Evolutionary conservation across 2,888 invertebrate species (phyloP).

Genomic region (Silvanus unidentatus): DNA sequence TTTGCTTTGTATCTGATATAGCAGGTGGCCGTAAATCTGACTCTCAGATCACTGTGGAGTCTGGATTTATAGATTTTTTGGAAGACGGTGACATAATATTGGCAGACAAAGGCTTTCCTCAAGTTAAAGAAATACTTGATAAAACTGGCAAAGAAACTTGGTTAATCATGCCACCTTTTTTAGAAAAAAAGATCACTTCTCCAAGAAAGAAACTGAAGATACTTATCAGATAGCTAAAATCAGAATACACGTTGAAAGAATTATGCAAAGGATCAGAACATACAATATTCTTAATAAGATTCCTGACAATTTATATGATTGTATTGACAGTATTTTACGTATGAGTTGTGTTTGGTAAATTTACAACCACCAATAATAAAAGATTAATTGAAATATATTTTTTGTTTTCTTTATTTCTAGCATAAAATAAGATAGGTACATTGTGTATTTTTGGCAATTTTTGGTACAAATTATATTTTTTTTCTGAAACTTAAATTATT

Average conservation of each 20-base stretch:
- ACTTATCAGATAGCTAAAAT: constrained; percentile 9
- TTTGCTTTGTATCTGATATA: background rate
- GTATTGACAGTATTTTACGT: constrained; percentile 5
- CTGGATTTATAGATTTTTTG: constrained; percentile 5
- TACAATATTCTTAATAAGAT: constrained; percentile 10
- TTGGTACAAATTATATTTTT: too few species aligned
- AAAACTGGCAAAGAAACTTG: background rate
- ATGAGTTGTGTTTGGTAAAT: constrained; percentile 7
- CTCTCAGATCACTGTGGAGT: constrained; percentile 3
- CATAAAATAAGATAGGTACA: too few species aligned
- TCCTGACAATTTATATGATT: constrained; percentile 3
- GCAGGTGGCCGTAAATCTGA: constrained; percentile 7
- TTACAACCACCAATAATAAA: constrained; percentile 9
- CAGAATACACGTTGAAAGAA: constrained; percentile 12
- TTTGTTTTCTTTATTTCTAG: too few species aligned
- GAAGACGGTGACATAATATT: constrained; percentile 8
- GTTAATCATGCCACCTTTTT: constrained; percentile 9
- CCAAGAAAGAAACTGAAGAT: constrained; percentile 7
- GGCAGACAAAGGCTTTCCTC: constrained; percentile 5
- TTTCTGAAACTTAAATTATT: too few species aligned
- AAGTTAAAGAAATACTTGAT: constrained; percentile 3
- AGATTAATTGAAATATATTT: background rate
- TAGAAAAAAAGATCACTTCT: constrained; percentile 4
- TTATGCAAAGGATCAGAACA: constrained; percentile 9
- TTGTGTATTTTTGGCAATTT: too few species aligned